Conservation (phyloP, 2,888 invertebrate genomes). For the Parnassius apollo region DNA sequence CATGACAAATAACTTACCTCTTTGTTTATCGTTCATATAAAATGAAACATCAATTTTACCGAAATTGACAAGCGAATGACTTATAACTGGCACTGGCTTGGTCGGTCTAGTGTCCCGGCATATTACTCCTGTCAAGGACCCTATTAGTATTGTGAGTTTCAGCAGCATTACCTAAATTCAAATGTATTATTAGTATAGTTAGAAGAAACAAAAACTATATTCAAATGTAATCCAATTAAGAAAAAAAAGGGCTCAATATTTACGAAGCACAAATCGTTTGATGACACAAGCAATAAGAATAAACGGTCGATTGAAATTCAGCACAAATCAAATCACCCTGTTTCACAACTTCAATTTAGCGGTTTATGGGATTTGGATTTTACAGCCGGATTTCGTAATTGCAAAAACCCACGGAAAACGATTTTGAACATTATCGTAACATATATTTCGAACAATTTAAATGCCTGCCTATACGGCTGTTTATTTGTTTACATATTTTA, state of each 20-base stretch:
- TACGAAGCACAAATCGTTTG: constrained; percentile 30
- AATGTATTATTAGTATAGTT: constrained; percentile 8
- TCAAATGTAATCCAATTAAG: constrained; percentile 4
- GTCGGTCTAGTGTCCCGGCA: constrained; percentile 44
- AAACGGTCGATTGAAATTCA: constrained; percentile 54
- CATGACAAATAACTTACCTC: constrained; percentile 39
- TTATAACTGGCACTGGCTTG: constrained; percentile 53
- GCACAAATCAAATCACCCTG: constrained; percentile 56
- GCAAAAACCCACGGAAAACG: constrained; percentile 25
- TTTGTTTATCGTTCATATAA: constrained; percentile 54
- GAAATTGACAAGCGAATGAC: constrained; percentile 66
- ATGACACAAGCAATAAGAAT: constrained; percentile 35
- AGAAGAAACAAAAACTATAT: not conserved
- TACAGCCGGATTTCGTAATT: constrained; percentile 60
- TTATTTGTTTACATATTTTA: too few relatives aligned
- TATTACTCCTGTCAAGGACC: constrained; percentile 37
- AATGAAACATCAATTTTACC: constrained; percentile 72
- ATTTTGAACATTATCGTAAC: too few relatives aligned
- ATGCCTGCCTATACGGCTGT: too few relatives aligned
- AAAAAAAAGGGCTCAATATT: constrained; percentile 11
- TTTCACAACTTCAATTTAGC: constrained; percentile 64
- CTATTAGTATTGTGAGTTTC: constrained; percentile 35
- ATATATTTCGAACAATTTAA: too few relatives aligned
- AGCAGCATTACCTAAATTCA: constrained; percentile 40
- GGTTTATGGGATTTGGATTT: constrained; percentile 62